Conservation (phyloP, 1,140 invertebrate genomes). For the Drosophila ambigua region DNA sequence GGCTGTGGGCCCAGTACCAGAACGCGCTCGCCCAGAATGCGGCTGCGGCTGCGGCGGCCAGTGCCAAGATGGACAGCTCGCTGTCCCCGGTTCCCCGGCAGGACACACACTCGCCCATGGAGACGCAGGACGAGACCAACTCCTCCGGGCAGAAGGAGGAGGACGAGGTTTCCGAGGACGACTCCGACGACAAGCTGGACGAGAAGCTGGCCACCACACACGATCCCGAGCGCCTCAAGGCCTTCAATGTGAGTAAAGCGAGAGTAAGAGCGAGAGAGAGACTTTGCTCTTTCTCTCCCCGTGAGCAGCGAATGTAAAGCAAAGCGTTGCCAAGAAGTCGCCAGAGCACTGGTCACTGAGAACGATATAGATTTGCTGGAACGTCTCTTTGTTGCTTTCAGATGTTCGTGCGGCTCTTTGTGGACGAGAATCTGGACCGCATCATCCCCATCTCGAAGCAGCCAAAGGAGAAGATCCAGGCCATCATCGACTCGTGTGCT, state of each 20-base stretch:
- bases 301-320: slow-evolving; percentile 69
- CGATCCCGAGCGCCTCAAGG: slow-evolving; percentile 97
- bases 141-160: slow-evolving; percentile 97
- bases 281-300: slow-evolving; percentile 4
- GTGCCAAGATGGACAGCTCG: slow-evolving; percentile 71
- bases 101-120: slow-evolving; percentile 84
- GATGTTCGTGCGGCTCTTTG: slow-evolving; percentile 99
- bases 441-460: slow-evolving; percentile 99
- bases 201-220: slow-evolving; percentile 90
- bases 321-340: slow-evolving; percentile 70
- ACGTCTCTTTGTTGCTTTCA: slow-evolving; percentile 84
- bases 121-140: slow-evolving; percentile 94
- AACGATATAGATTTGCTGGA: background rate
- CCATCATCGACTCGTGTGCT: slow-evolving; percentile 98
- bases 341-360: slow-evolving; percentile 3
- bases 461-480: slow-evolving; percentile 98
- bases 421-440: slow-evolving; percentile 97
- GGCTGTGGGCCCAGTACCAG: slow-evolving; percentile 91
- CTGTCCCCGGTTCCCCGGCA: slow-evolving; percentile 76
- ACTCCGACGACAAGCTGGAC: slow-evolving; percentile 94
- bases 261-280: slow-evolving; percentile 31
- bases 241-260: slow-evolving; percentile 94
- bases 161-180: slow-evolving; percentile 95
- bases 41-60: slow-evolving; percentile 68
- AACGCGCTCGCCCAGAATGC: slow-evolving; percentile 81